A percentile compares a stretch with the other conserved stretches of the same genome.
Evolutionary conservation across 2,888 invertebrate genomes (phyloP).

Genomic region (Bursaphelenchus okinawaensis): DNA sequence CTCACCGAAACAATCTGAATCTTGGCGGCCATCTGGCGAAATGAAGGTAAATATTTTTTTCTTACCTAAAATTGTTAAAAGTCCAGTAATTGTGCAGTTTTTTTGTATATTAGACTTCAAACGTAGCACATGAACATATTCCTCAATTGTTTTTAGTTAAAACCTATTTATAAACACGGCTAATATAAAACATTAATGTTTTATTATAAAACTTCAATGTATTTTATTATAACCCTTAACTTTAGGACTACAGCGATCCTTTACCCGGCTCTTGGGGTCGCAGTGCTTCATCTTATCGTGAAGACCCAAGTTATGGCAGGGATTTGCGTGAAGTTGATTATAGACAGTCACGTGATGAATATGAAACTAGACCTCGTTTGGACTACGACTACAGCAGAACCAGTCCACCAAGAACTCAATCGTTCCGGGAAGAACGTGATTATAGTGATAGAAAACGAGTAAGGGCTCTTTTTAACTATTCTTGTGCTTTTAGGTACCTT

Average conservation of each 20-base stretch:
- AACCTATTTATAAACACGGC: too few species aligned
- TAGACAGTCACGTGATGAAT: not conserved
- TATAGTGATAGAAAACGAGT: too few species aligned
- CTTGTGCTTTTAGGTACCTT: too few species aligned
- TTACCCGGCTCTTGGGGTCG: not conserved
- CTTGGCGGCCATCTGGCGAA: not conserved
- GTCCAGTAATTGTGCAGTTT: too few species aligned
- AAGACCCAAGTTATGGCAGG: not conserved
- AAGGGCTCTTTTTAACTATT: too few species aligned
- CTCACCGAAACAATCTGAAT: not conserved
- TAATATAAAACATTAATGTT: too few species aligned
- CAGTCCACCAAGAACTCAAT: not conserved
- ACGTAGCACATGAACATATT: too few species aligned
- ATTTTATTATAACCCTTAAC: too few species aligned
- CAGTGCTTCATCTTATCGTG: not conserved
- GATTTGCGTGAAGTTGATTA: not conserved
- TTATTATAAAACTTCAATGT: too few species aligned
- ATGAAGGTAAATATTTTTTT: not conserved
- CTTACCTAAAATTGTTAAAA: not conserved
- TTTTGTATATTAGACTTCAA: too few species aligned
- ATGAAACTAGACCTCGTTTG: not conserved
- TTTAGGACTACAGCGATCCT: not conserved
- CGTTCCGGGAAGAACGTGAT: not conserved
- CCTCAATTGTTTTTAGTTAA: too few species aligned
- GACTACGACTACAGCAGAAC: not conserved